A percentile compares a stretch with the other conserved stretches of the same genome.
Conservation (phyloP, 2,113 vertebrate species). For the Dipodomys spectabilis region DNA sequence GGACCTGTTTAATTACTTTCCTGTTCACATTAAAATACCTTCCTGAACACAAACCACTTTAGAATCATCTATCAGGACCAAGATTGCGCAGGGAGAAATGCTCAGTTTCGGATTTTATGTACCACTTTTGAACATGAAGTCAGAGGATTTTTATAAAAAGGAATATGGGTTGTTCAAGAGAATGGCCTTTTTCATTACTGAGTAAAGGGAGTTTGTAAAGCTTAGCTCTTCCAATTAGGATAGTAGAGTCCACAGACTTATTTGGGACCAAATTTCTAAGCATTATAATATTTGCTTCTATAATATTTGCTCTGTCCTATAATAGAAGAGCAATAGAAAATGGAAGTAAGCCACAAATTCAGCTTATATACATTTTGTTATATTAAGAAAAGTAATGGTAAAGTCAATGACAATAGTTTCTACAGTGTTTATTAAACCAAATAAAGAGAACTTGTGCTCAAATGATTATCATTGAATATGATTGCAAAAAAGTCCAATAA, state of each 20-base stretch:
- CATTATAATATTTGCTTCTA: neutral
- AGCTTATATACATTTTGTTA: neutral
- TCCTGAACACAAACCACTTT: neutral
- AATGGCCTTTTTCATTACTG: neutral
- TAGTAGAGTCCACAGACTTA: neutral
- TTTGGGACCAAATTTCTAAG: neutral
- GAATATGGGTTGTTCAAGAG: neutral
- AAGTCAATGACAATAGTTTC: neutral
- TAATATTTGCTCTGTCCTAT: neutral
- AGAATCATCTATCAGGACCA: neutral
- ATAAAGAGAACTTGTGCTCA: neutral
- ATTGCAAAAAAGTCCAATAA: neutral
- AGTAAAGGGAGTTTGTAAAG: conserved; percentile 24
- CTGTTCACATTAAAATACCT: neutral
- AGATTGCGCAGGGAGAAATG: neutral
- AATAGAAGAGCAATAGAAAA: neutral
- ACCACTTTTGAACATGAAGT: neutral
- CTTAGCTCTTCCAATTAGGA: neutral
- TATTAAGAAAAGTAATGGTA: conserved; percentile 11
- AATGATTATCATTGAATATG: neutral
- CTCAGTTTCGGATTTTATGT: neutral
- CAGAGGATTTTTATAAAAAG: neutral
- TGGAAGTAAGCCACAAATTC: neutral
- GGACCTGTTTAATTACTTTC: neutral
- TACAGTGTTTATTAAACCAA: neutral